Evolutionary conservation across 2,888 invertebrate genomes (phyloP).

Genomic region (Hofmannophila pseudospretella): DNA sequence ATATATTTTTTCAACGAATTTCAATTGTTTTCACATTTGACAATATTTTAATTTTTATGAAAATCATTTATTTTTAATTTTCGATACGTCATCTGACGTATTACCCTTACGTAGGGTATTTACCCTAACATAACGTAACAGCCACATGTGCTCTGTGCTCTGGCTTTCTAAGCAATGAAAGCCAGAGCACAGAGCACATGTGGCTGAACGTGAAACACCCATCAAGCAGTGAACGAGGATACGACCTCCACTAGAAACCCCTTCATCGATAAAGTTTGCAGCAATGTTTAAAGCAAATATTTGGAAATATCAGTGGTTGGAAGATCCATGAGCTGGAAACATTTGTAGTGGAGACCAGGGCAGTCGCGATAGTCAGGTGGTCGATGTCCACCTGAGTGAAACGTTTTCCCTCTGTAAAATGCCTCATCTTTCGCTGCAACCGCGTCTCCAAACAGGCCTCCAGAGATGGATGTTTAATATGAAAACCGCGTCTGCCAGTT

Average conservation of each 20-base stretch:
- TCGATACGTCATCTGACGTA: too few relatives aligned
- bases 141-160: too few relatives aligned
- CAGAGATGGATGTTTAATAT: too few relatives aligned
- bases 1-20: too few relatives aligned
- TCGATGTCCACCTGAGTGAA: conserved; percentile 90
- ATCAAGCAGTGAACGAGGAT: conserved; percentile 88
- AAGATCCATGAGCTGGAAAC: conserved; percentile 88
- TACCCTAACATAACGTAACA: too few relatives aligned
- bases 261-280: conserved; percentile 89
- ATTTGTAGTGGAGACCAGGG: conserved; percentile 83
- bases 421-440: conserved; percentile 87
- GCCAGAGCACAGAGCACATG: conserved; percentile 88
- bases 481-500: too few relatives aligned
- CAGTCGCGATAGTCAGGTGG: conserved; percentile 83
- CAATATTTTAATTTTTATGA: too few relatives aligned
- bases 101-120: too few relatives aligned
- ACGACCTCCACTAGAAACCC: conserved; percentile 84
- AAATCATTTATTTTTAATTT: too few relatives aligned
- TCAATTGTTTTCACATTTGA: too few relatives aligned
- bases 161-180: too few relatives aligned
- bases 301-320: conserved; percentile 87
- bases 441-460: too few relatives aligned
- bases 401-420: conserved; percentile 88
- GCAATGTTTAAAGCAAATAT: conserved; percentile 88
- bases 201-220: conserved; percentile 90